These are phyloP conservation scores for Botrylloides violaceus DNA, from an alignment of 23 tunicate genomes.

Conservation along the genomic window DNA sequence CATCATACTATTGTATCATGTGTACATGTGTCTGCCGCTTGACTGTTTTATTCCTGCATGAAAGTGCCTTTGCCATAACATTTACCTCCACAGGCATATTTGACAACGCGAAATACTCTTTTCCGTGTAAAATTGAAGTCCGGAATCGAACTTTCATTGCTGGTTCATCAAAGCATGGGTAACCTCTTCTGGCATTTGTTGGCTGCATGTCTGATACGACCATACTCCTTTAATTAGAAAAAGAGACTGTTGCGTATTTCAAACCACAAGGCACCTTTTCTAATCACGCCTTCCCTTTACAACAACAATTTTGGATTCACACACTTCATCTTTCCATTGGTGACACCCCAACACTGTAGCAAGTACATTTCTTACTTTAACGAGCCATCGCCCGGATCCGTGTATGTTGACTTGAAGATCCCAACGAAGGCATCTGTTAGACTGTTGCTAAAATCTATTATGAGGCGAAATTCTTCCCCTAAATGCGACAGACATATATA, in stretches of 20 bases:
- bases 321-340: too few species aligned
- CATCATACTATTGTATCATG: too few species aligned
- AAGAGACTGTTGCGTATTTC: too few species aligned
- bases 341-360: too few species aligned
- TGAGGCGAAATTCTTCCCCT: slow-evolving; percentile 17
- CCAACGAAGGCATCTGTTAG: slow-evolving; percentile 59
- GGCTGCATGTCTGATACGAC: slow-evolving; percentile 97
- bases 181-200: slow-evolving; percentile 82
- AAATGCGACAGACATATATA: background rate
- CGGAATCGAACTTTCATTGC: slow-evolving; percentile 60
- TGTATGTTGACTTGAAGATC: slow-evolving; percentile 65
- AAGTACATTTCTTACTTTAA: background rate
- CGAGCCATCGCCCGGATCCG: slow-evolving; percentile 27
- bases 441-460: slow-evolving; percentile 45
- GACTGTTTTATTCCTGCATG: too few species aligned
- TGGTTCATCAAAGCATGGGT: slow-evolving; percentile 96
- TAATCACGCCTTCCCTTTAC: too few species aligned
- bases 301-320: too few species aligned
- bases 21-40: too few species aligned
- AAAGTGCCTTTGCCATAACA: too few species aligned
- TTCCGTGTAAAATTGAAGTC: slow-evolving; percentile 57
- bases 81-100: slow-evolving; percentile 56
- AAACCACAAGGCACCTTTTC: too few species aligned
- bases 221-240: slow-evolving; percentile 58
- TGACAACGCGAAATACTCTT: slow-evolving; percentile 53